Evolutionary conservation across 2,888 invertebrate species (phyloP), one percentile per base, ranked within the genome.

Genomic region (Cantharis nigra): DNA sequence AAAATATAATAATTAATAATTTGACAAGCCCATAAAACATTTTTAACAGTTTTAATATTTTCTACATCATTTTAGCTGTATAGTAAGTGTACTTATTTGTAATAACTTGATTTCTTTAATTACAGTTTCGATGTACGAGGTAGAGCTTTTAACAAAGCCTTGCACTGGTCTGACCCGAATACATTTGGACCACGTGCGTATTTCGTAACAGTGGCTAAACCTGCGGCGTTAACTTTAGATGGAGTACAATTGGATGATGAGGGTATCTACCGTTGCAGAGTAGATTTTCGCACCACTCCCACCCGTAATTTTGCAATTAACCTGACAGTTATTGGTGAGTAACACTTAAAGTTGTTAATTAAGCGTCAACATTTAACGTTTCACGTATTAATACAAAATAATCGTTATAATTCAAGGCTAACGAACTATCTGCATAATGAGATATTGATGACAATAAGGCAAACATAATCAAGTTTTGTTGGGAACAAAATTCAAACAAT

Each of bases 251-350:
- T 96, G 82, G 94, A 95, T 84, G 97, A 97, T 84, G 96, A 96
- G 86, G 97, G 97, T 69, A 89, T 93, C 76, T 97, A 97, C 89
- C 91, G 96, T 82, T 97, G 97, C 88, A 91, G 97, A 80, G 97
- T 97, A 33, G 97, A 97, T 89, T 97, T 97, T 89, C 94, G 94
- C 84, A 96, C 95, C 86, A 95, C 96, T 9, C 96, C 96, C 30
- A 96, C 97, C 13, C 92, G 96, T 84, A 96, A 96, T 88, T 95
- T 96, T 88, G 94, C 95, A 86, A 95, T 97, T 88, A 94, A 95
- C 87, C 92, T 97, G 82, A 95, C 96, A 85, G 96, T 97, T 84
- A 95, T 97, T 88, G 96, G 97, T 97, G 90, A 94, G 94, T 91
- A 73, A 28, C 28, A 70, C 70, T 70, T 73, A 63, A 70, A 70